Base-by-base conservation (phyloP, 2,888 invertebrate genomes). In the Trissolcus brochymenae region DNA sequence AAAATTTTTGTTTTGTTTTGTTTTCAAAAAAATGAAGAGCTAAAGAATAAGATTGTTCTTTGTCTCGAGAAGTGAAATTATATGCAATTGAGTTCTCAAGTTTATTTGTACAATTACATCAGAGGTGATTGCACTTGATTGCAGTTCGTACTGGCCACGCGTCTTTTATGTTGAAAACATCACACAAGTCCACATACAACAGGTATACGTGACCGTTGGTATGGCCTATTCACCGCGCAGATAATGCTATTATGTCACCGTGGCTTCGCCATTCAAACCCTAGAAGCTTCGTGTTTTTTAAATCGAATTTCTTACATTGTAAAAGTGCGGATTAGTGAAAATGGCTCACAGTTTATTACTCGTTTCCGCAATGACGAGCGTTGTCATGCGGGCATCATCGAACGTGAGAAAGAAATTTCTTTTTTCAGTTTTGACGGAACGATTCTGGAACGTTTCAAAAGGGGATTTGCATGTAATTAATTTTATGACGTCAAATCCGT, bases 121-220 rank as follows among this genome's bases (percentile, higher is more conserved):
- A 7, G n/a, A 29, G 40, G 43, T 50, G 17, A 46, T 7, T 54
- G 61, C 54, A 60, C 35, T 49, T 70, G 21, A 56, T 71, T 62
- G 21, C 16, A 51, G 35, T 51, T 17, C 51, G 0, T 21, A 46
- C 25, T 43, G n/a, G 49, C n/a, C 40, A 16, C 49, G 43, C n/a
- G 25, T 55, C 14, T 54, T 35, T 19, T 14, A 6, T 14, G 11
- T 35, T 35, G 7, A 11, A n/a, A 1, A 17, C 19, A 6, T 51
- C 51, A 9, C 19, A 9, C 19, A 11, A 51, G 41, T 11, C 14
- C 17, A 21, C 11, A 51, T 51, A 64, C 50, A 66, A 53, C 25
- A 29, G 54, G 50, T 50, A 54, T 51, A 65, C 65, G 72, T 73
- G 65, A 73, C 72, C 57, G 25, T 73, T 29, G 46, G n/a, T 6